phyloP scores from a whole-genome alignment of 2,888 invertebrate genomes.

The Drosophila mulleri region DNA sequence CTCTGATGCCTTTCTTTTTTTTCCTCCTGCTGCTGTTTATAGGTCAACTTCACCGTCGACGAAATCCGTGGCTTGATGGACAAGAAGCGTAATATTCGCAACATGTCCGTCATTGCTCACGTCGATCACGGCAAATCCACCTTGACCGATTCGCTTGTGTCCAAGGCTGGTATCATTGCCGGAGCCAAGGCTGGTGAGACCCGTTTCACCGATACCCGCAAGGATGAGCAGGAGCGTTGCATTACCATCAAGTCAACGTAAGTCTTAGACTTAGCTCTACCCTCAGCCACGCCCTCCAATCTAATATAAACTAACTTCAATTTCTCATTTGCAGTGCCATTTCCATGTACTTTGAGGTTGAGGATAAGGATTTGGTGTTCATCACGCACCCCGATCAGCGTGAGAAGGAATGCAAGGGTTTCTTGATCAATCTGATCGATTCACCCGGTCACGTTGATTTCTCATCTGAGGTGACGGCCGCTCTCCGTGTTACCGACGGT shows the following conservation, averaged over 20 bases:
- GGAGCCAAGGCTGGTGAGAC: constrained; percentile 99
- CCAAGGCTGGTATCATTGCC: constrained; percentile 99
- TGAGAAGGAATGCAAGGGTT: constrained; percentile 96
- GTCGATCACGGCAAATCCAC: constrained; percentile 99
- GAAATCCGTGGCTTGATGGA: constrained; percentile 99
- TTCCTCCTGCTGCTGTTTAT: constrained; percentile 34
- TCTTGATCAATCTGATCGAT: constrained; percentile 99
- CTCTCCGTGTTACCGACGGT: constrained; percentile 99
- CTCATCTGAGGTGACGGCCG: constrained; percentile 99
- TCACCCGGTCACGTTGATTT: constrained; percentile 99
- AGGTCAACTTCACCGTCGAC: constrained; percentile 99
- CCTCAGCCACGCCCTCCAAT: background rate
- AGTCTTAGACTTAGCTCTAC: constrained; percentile 18
- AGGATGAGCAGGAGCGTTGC: constrained; percentile 99
- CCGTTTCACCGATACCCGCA: constrained; percentile 99
- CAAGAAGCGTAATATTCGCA: constrained; percentile 99
- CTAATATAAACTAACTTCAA: background rate
- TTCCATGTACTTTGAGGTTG: constrained; percentile 99
- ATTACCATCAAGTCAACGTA: constrained; percentile 99
- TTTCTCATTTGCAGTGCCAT: constrained; percentile 91
- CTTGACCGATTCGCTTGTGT: constrained; percentile 98
- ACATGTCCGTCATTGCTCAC: constrained; percentile 99
- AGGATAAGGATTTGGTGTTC: constrained; percentile 96
- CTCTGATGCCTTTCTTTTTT: constrained; percentile 11
- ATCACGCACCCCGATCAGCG: constrained; percentile 96